These are phyloP conservation scores for Suncus etruscus DNA, from an alignment of 2,113 vertebrate genomes.

Conservation along the genomic window DNA sequence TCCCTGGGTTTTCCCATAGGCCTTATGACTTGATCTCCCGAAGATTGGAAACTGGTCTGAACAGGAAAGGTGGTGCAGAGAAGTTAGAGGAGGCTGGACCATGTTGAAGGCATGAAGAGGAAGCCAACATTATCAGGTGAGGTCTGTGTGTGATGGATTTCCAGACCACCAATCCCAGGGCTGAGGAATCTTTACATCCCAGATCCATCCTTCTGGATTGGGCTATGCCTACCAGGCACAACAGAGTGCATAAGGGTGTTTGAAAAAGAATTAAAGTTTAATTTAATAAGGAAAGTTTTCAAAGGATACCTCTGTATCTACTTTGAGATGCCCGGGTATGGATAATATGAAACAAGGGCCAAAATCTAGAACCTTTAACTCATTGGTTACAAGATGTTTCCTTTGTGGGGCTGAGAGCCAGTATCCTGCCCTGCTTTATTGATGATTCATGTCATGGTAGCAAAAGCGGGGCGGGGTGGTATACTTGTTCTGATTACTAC, in stretches of 20 bases:
- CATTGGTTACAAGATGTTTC: conserved; percentile 50
- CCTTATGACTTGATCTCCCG: conserved; percentile 37
- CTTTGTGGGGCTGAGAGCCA: background rate
- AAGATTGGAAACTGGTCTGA: background rate
- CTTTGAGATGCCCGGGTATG: conserved; percentile 42
- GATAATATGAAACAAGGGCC: conserved; percentile 18
- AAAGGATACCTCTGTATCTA: conserved; percentile 26
- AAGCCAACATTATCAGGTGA: conserved; percentile 6
- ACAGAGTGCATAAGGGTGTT: background rate
- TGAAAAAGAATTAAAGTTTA: too few relatives aligned
- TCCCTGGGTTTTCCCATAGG: background rate
- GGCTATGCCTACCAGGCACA: conserved; percentile 26
- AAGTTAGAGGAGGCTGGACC: background rate
- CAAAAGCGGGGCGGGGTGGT: too few relatives aligned
- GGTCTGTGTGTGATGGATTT: background rate
- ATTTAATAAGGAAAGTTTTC: conserved; percentile 49
- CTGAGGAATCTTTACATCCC: conserved; percentile 15
- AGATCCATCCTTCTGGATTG: background rate
- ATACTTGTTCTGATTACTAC: too few relatives aligned
- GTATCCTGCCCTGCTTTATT: too few relatives aligned
- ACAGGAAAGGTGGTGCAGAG: too few relatives aligned
- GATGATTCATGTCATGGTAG: too few relatives aligned
- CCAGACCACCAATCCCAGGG: conserved; percentile 28
- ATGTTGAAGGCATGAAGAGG: conserved; percentile 1
- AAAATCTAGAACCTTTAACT: conserved; percentile 33